phyloP scores from a whole-genome alignment of 2,888 invertebrate species.

The Apocheima hispidaria region DNA sequence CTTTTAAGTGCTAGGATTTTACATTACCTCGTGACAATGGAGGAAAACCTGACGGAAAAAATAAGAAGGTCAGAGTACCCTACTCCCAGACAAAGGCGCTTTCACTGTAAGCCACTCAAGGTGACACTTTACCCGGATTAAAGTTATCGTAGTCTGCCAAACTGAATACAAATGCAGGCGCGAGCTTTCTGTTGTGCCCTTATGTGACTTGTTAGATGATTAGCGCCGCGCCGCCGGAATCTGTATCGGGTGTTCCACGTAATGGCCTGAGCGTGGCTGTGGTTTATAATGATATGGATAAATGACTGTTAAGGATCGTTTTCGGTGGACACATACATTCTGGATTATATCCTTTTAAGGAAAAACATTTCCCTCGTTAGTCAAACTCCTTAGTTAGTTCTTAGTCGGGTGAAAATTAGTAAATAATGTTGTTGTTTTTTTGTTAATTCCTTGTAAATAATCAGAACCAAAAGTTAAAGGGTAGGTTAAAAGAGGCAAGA shows the following conservation, averaged over 20 bases:
- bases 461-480: too few species aligned
- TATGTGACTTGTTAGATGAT: constrained; percentile 63
- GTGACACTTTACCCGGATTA: constrained; percentile 85
- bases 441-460: too few species aligned
- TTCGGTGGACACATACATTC: neutral
- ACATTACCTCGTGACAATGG: constrained; percentile 75
- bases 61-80: constrained; percentile 77
- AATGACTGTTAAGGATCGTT: neutral
- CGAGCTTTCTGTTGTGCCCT: constrained; percentile 56
- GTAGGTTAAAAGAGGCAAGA: too few species aligned
- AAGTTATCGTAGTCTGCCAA: constrained; percentile 83
- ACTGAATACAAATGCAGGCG: constrained; percentile 83
- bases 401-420: too few species aligned
- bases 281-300: constrained; percentile 19
- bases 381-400: too few species aligned
- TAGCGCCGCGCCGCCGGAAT: constrained; percentile 48
- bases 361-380: too few species aligned
- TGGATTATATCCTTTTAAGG: neutral
- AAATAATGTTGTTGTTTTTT: too few species aligned
- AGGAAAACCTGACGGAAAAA: constrained; percentile 77
- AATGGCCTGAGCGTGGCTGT: constrained; percentile 10
- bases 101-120: constrained; percentile 82
- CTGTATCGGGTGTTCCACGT: constrained; percentile 27
- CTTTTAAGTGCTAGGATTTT: constrained; percentile 72
- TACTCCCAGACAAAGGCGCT: constrained; percentile 80